These are phyloP conservation scores for Dicycla oo DNA, from an alignment of 2,888 invertebrate genomes.

Conservation along the genomic window DNA sequence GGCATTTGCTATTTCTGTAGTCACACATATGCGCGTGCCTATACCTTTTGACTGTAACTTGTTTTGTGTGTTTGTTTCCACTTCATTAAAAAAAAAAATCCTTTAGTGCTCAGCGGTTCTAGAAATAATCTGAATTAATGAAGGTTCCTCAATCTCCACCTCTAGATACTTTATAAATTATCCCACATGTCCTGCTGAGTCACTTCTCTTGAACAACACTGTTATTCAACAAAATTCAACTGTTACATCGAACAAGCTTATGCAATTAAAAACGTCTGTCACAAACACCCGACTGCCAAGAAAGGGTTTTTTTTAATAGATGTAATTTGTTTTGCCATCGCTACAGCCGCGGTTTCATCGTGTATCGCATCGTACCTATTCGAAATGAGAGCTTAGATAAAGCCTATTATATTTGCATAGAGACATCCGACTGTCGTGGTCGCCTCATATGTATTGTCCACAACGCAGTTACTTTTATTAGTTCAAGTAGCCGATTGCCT, in stretches of 20 bases:
- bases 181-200: neutral
- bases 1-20: neutral
- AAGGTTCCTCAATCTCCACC: neutral
- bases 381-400: slow-evolving; percentile 74
- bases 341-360: slow-evolving; percentile 63
- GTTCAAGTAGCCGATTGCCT: slow-evolving; percentile 55
- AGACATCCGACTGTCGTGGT: slow-evolving; percentile 73
- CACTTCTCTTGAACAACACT: neutral
- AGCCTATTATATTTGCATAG: slow-evolving; percentile 87
- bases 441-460: slow-evolving; percentile 78
- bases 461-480: slow-evolving; percentile 70
- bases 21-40: neutral
- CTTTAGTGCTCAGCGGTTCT: neutral
- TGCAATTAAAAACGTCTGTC: neutral
- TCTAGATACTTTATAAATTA: neutral
- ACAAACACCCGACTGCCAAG: too few species aligned
- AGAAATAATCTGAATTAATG: neutral
- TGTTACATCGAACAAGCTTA: neutral
- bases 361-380: slow-evolving; percentile 63
- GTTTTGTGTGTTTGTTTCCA: neutral
- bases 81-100: neutral
- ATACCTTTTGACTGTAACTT: neutral
- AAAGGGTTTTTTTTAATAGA: neutral
- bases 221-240: neutral
- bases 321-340: slow-evolving; percentile 56